These are phyloP conservation scores for Sitobion miscanthi DNA, from an alignment of 1,140 invertebrate species.

Conservation along the genomic window DNA sequence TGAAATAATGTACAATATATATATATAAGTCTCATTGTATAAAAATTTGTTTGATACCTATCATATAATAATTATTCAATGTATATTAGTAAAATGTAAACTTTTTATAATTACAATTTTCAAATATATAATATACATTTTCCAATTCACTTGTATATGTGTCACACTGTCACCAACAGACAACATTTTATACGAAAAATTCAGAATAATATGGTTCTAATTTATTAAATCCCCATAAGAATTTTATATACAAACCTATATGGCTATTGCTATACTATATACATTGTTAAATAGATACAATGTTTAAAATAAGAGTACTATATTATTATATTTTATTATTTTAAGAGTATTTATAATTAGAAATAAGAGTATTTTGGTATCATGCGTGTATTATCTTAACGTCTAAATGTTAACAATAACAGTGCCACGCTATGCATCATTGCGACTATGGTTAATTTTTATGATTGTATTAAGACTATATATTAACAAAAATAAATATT, in stretches of 20 bases:
- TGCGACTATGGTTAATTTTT: background rate
- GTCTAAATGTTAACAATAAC: background rate
- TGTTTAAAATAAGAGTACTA: background rate
- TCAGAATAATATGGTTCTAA: background rate
- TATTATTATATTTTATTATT: background rate
- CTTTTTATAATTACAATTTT: background rate
- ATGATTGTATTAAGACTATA: background rate
- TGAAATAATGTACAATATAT: background rate
- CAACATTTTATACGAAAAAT: background rate
- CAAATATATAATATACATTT: conserved; percentile 9
- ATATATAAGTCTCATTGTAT: background rate
- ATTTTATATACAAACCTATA: background rate
- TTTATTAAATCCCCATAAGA: background rate
- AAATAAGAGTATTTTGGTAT: conserved; percentile 2
- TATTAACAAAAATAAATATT: background rate
- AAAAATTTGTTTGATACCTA: background rate
- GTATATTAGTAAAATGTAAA: background rate
- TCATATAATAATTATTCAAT: background rate
- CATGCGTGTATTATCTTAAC: background rate
- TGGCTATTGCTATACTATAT: background rate
- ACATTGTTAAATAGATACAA: background rate
- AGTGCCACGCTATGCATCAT: background rate
- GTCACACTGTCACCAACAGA: background rate
- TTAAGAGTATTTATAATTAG: background rate
- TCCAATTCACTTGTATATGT: background rate